Evolutionary conservation across 2,888 invertebrate species (phyloP).

Genomic region (Hipparchia sbordonii): DNA sequence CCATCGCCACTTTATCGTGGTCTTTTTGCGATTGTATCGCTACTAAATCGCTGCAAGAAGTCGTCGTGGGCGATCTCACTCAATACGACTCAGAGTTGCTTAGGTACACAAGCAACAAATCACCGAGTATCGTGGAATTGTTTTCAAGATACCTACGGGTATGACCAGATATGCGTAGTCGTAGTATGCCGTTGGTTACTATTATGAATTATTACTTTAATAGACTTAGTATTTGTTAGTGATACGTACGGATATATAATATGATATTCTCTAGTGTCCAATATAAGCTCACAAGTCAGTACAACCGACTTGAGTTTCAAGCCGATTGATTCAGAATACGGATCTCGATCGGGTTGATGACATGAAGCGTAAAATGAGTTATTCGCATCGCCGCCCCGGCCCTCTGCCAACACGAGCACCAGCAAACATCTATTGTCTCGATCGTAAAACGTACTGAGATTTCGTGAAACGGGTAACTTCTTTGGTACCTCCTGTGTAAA

Average conservation of each 20-base stretch:
- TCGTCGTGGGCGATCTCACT: too few relatives aligned
- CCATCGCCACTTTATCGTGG: too few relatives aligned
- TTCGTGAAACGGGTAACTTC: constrained; percentile 75
- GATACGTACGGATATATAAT: not conserved
- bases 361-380: constrained; percentile 77
- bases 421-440: constrained; percentile 73
- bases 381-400: constrained; percentile 71
- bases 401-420: constrained; percentile 65
- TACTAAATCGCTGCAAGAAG: too few relatives aligned
- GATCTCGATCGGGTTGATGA: constrained; percentile 60
- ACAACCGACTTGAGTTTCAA: constrained; percentile 51
- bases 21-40: too few relatives aligned
- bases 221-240: not conserved
- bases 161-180: too few relatives aligned
- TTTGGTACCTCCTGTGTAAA: constrained; percentile 62
- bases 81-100: too few relatives aligned
- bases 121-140: too few relatives aligned
- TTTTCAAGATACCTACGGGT: too few relatives aligned
- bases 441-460: constrained; percentile 71
- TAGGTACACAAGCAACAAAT: too few relatives aligned
- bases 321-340: constrained; percentile 63
- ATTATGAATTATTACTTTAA: too few relatives aligned
- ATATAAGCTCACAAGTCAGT: constrained; percentile 26
- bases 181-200: too few relatives aligned
- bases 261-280: not conserved